These are phyloP conservation scores for Drosophila littoralis DNA, from an alignment of 1,140 invertebrate species.

Conservation along the genomic window DNA sequence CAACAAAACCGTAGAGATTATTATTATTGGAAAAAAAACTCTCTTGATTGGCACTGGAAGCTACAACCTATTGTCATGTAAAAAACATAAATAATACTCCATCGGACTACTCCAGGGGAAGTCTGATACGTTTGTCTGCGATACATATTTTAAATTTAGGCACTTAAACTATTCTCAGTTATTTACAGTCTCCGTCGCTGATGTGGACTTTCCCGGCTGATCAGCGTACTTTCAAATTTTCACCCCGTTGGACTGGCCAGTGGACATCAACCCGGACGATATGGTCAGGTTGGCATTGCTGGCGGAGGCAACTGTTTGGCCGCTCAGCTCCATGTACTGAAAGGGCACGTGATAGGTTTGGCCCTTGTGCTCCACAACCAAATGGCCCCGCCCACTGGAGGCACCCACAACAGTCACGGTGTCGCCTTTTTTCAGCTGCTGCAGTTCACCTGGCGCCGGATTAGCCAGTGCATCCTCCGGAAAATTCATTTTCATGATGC, in stretches of 20 bases:
- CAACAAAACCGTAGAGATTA: constrained; percentile 37
- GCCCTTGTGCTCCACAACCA: constrained; percentile 93
- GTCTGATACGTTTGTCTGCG: neutral
- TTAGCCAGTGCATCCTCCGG: constrained; percentile 86
- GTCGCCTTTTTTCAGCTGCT: constrained; percentile 90
- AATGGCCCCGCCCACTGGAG: constrained; percentile 91
- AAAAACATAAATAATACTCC: constrained; percentile 60
- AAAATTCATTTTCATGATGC: constrained; percentile 95
- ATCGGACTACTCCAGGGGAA: neutral
- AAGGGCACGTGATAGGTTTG: constrained; percentile 93
- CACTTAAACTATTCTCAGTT: neutral
- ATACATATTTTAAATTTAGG: neutral
- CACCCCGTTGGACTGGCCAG: constrained; percentile 51
- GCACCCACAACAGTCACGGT: constrained; percentile 92
- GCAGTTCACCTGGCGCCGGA: constrained; percentile 68
- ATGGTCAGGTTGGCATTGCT: constrained; percentile 25
- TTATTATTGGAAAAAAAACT: constrained; percentile 61
- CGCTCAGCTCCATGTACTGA: constrained; percentile 88
- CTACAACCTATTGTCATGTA: constrained; percentile 60
- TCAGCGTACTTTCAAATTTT: constrained; percentile 45
- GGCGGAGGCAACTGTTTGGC: constrained; percentile 14
- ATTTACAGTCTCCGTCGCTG: constrained; percentile 60
- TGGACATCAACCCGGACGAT: constrained; percentile 2
- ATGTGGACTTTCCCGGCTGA: neutral
- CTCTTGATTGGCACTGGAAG: constrained; percentile 72